Percentiles rank a stretch among this genome's conserved stretches.
phyloP scores from a whole-genome alignment of 2,797 vertebrate genomes.

The Sebastes oblongus region DNA sequence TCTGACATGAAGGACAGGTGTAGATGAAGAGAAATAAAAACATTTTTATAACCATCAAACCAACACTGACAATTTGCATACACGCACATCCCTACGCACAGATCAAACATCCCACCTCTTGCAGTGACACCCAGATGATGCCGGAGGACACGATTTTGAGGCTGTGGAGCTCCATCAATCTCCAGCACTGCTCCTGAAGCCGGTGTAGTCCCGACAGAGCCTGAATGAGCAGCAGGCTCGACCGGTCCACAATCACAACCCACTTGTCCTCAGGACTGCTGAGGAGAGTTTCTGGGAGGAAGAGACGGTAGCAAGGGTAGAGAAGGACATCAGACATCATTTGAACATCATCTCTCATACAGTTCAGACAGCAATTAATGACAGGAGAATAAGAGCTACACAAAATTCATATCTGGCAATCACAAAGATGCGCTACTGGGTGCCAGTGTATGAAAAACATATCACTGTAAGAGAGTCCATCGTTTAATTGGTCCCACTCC shows the following conservation, averaged over 20 bases:
- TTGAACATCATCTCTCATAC: neutral
- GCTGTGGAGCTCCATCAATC: constrained; percentile 83
- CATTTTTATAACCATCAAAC: neutral
- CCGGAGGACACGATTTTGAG: constrained; percentile 78
- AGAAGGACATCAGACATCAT: neutral
- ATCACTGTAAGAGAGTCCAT: neutral
- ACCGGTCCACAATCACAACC: constrained; percentile 74
- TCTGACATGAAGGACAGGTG: neutral
- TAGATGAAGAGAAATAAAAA: neutral
- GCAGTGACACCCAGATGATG: constrained; percentile 82
- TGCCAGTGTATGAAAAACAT: neutral
- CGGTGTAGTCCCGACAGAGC: constrained; percentile 62
- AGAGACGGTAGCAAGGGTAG: neutral
- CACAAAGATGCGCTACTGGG: neutral
- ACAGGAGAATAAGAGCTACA: neutral
- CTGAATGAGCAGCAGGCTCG: constrained; percentile 73
- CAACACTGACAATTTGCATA: neutral
- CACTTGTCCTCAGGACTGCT: constrained; percentile 64
- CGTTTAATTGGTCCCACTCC: neutral
- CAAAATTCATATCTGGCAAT: neutral
- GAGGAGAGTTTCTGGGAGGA: constrained; percentile 34
- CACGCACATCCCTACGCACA: neutral
- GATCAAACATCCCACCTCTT: constrained; percentile 73
- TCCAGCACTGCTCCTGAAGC: constrained; percentile 79
- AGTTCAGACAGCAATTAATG: neutral